phyloP scores from a whole-genome alignment of 2,113 vertebrate genomes.

The Phylloscopus trochiloides region DNA sequence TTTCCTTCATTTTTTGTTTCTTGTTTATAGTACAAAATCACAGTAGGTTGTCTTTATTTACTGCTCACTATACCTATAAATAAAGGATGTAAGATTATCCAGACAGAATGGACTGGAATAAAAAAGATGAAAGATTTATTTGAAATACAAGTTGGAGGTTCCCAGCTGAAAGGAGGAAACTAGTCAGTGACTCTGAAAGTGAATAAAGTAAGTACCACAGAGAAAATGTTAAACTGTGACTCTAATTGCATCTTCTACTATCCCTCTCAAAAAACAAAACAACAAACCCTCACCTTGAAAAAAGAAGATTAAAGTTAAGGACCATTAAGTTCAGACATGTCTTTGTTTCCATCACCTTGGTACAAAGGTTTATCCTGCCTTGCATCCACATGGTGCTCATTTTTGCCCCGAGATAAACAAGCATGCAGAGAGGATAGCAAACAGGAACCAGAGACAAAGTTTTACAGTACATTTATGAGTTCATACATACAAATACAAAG shows the following conservation, averaged over 20 bases:
- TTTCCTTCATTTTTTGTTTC: neutral
- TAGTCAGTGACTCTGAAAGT: neutral
- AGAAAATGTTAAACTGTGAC: neutral
- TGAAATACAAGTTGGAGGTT: neutral
- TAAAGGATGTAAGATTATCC: neutral
- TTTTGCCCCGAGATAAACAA: neutral
- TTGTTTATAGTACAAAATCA: slow-evolving; percentile 2
- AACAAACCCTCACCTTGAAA: neutral
- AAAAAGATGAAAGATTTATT: slow-evolving; percentile 31
- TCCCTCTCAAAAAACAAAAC: neutral
- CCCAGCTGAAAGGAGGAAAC: neutral
- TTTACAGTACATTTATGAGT: neutral
- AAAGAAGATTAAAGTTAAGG: neutral
- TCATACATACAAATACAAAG: neutral
- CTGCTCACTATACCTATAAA: slow-evolving; percentile 6
- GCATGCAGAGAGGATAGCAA: neutral
- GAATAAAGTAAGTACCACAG: neutral
- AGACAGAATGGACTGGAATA: neutral
- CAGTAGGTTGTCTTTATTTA: slow-evolving; percentile 28
- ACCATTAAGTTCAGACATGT: neutral
- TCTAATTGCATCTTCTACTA: neutral
- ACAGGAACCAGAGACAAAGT: neutral
- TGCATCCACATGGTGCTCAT: neutral
- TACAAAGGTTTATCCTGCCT: neutral
- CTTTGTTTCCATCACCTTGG: neutral